Evolutionary conservation across 2,797 vertebrate genomes (phyloP), one percentile per base, ranked within the genome.

Genomic region (Poeciliopsis gracilis): DNA sequence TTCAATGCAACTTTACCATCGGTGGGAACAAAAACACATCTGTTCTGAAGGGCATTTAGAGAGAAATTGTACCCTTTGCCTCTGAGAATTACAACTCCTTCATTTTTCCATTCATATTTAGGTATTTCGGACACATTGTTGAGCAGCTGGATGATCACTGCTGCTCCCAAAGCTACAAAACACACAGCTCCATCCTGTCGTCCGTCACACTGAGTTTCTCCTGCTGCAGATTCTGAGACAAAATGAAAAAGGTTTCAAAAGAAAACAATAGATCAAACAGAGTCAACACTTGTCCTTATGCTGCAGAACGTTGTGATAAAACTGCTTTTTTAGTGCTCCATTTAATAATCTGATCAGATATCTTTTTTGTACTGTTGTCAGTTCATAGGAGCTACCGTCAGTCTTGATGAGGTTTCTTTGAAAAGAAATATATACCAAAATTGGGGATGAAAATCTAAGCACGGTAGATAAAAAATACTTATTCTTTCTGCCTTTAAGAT

Each of bases 1-100:
- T 33, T 71, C 41, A 92, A 83, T 4, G 2, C 76, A 18, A 90
- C 41, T 72, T 55, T 91, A 77, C 89, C 86, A 72, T 81, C n/a
- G 8, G 9, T 66, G 15, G 0, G 5, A 82, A 38, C 70, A 72
- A 91, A 87, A 4, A 20, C 1, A 8, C 25, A 91, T 80, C 77
- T 89, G 33, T n/a, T 0, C 28, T 3, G 0, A 1, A 38, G 5
- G 0, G 0, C 0, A 63, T 75, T 72, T 2, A 0, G 0, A 0
- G 1, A 0, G 18, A 30, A 0, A 0, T 0, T 0, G 8, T 77
- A 1, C 0, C 9, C 0, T 16, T 0, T 59, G 47, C 25, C 46
- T 1, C 0, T 0, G 0, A 88, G 18, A 76, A 88, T 9, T 12
- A 0, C 0, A 2, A 0, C 12, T 28, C 3, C 25, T 30, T 45